These are phyloP conservation scores for Isoperla grammatica DNA, from an alignment of 2,888 invertebrate genomes.

Conservation along the genomic window DNA sequence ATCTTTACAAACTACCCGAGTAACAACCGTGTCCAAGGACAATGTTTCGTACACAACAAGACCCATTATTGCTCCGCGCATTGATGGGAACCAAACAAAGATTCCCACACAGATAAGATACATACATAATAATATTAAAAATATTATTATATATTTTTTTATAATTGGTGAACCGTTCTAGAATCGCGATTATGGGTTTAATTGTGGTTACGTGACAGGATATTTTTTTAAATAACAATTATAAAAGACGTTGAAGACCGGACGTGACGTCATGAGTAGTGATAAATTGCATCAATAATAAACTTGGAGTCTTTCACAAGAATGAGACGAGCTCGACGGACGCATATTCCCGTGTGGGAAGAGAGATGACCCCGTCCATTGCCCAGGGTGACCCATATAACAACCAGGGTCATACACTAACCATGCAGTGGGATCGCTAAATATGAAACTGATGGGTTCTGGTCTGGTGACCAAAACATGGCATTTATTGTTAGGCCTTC, in stretches of 20 bases:
- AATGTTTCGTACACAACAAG: too few species aligned
- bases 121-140: background rate
- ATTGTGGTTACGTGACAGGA: slow-evolving; percentile 6
- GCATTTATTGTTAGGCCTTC: too few species aligned
- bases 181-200: slow-evolving; percentile 16
- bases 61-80: too few species aligned
- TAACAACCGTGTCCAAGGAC: too few species aligned
- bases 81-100: too few species aligned
- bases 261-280: slow-evolving; percentile 5
- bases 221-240: slow-evolving; percentile 6
- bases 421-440: background rate
- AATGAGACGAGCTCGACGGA: background rate
- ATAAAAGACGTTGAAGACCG: background rate
- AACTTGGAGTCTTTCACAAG: background rate
- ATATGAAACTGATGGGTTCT: background rate
- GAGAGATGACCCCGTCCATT: background rate
- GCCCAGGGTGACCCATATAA: background rate
- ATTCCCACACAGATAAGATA: too few species aligned
- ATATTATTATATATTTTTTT: slow-evolving; percentile 11
- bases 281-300: slow-evolving; percentile 13
- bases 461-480: too few species aligned
- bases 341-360: background rate
- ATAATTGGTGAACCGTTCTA: slow-evolving; percentile 12
- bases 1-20: too few species aligned
- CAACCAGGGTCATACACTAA: background rate